Base-by-base conservation (phyloP, 2,888 invertebrate species). In the Drosophila melanosoma region DNA sequence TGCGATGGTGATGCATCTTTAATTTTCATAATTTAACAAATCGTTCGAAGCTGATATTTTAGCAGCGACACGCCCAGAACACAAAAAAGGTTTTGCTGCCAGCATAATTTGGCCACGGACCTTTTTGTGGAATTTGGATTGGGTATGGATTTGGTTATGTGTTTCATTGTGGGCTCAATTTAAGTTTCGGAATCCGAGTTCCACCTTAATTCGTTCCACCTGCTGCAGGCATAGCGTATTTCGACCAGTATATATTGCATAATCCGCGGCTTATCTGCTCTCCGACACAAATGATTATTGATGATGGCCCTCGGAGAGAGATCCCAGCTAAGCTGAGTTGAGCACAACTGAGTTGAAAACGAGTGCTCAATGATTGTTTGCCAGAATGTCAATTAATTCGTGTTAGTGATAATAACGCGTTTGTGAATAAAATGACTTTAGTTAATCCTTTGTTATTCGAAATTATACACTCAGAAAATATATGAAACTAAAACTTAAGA, bases 11-110 rank as follows among this genome's bases (percentile, higher is more conserved):
- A 68, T 65, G 49, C 62, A 40, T 71, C 80, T 79, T 74, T 81
- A 82, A 84, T 89, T 84, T 82, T 89, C 85, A 84, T 84, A 82
- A 84, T 87, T 79, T 79, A 36, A 38, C 64, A 33, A 45, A 42
- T n/a, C 36, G 35, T 32, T 35, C 8, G 12, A 32, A 15, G 33
- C 15, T 32, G 35, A 36, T 83, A 87, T 23, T 85, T 85, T 82
- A 69, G 76, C 82, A 64, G 65, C 82, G 80, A 87, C 87, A 83
- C 84, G 89, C 82, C 83, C 87, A 70, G 56, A 33, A 69, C 61
- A 61, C 45, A 67, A 36, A 38, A 42, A 36, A 29, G 51, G 45
- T 45, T 45, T 45, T 7, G 23, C 45, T 45, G 45, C 45, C 15
- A 26, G 26, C 36, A 38, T 26, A 26, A 26, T 54, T 54, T 36